Evolutionary conservation across 2,888 invertebrate genomes (phyloP).

Genomic region (Phortica okadai): DNA sequence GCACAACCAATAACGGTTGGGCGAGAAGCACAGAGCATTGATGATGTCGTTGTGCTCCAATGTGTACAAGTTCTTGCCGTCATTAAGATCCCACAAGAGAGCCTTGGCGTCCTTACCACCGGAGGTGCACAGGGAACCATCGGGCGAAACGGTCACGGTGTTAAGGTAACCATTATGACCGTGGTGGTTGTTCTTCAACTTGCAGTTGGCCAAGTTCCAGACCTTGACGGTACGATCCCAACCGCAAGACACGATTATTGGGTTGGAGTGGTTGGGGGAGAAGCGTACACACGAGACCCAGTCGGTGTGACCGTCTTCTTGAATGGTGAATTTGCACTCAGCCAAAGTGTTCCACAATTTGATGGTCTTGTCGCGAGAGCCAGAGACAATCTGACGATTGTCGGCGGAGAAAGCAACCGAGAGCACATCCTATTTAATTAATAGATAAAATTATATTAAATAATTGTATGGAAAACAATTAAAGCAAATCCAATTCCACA

Average conservation of each 20-base stretch:
- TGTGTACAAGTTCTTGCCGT: conserved; percentile 98
- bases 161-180: conserved; percentile 98
- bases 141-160: conserved; percentile 98
- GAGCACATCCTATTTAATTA: conserved; percentile 87
- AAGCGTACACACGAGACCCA: conserved; percentile 99
- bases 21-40: conserved; percentile 98
- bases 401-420: conserved; percentile 99
- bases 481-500: conserved; percentile 51
- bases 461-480: neutral
- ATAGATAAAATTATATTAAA: conserved; percentile 69
- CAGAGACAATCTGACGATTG: conserved; percentile 99
- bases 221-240: conserved; percentile 98
- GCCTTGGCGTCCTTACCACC: conserved; percentile 99
- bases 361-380: conserved; percentile 98
- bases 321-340: conserved; percentile 99
- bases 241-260: conserved; percentile 97
- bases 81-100: conserved; percentile 99
- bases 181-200: conserved; percentile 97
- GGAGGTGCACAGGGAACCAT: conserved; percentile 98
- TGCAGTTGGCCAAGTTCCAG: conserved; percentile 99
- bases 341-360: conserved; percentile 99
- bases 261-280: conserved; percentile 97
- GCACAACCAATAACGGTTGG: conserved; percentile 99
- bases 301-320: conserved; percentile 94
- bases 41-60: conserved; percentile 98